phyloP scores from a whole-genome alignment of 2,797 vertebrate species.

The Tachyglossus aculeatus region DNA sequence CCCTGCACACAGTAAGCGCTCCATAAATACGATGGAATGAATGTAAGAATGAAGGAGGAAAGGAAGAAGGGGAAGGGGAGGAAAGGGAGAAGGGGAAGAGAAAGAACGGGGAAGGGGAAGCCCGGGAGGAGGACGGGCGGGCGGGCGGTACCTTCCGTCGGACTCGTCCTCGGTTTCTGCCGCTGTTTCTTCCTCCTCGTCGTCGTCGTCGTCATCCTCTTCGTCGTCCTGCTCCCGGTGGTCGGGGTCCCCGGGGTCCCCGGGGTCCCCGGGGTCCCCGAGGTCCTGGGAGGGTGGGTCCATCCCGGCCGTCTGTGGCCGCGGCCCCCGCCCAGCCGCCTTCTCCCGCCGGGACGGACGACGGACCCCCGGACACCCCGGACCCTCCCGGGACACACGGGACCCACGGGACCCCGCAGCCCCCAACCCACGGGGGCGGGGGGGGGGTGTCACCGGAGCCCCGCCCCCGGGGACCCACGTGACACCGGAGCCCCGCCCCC shows the following conservation, averaged over 20 bases:
- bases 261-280: conserved; percentile 79
- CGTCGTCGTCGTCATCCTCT: conserved; percentile 56
- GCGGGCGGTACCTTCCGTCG: conserved; percentile 43
- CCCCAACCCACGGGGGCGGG: too few species aligned
- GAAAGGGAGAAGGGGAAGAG: conserved; percentile 26
- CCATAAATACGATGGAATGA: too few species aligned
- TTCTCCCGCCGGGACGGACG: background rate
- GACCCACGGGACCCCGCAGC: too few species aligned
- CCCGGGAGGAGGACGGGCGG: background rate
- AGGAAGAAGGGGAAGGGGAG: conserved; percentile 42
- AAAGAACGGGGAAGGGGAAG: background rate
- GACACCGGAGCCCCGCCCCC: too few species aligned
- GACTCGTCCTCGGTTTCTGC: conserved; percentile 53
- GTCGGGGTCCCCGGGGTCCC: conserved; percentile 41
- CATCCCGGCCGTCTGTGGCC: too few species aligned
- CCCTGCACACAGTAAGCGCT: too few species aligned
- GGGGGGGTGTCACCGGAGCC: too few species aligned
- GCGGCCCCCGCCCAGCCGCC: too few species aligned
- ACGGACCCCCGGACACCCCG: too few species aligned
- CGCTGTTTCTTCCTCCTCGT: conserved; percentile 73
- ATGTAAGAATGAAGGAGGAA: background rate
- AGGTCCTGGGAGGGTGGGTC: conserved; percentile 78
- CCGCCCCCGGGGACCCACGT: too few species aligned
- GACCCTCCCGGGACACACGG: too few species aligned
- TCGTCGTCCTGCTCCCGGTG: conserved; percentile 44